phyloP scores from a whole-genome alignment of 2,888 invertebrate genomes.

The Netelia melanura region DNA sequence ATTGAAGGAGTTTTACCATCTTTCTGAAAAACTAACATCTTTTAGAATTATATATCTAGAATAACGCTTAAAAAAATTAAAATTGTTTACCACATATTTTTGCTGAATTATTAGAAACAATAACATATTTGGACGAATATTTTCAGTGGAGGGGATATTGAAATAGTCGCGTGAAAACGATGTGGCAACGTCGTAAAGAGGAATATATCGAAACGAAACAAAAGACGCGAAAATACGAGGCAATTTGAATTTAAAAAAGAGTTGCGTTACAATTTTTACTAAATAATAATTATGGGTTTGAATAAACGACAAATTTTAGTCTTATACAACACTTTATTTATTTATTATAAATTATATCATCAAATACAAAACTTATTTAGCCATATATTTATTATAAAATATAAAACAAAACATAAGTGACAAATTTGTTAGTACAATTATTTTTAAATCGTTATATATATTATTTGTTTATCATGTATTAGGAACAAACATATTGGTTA shows the following conservation, averaged over 20 bases:
- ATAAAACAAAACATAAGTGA: too few relatives aligned
- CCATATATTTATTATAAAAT: too few relatives aligned
- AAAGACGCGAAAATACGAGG: too few relatives aligned
- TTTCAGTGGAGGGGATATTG: conserved; percentile 11
- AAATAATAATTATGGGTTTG: too few relatives aligned
- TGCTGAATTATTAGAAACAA: too few relatives aligned
- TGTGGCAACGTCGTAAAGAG: neutral
- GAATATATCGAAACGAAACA: too few relatives aligned
- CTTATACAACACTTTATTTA: conserved; percentile 13
- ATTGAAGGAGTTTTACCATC: neutral
- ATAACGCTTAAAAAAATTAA: neutral
- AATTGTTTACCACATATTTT: too few relatives aligned
- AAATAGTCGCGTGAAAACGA: conserved; percentile 16
- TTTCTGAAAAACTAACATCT: neutral
- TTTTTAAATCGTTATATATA: neutral
- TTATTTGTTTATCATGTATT: neutral
- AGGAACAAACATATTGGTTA: neutral
- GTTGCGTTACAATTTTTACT: too few relatives aligned
- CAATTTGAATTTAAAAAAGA: too few relatives aligned
- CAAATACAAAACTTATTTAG: conserved; percentile 2
- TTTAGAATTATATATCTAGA: neutral
- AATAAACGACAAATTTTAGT: too few relatives aligned
- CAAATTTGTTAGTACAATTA: neutral
- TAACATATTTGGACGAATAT: conserved; percentile 15
- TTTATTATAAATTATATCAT: conserved; percentile 31